Evolutionary conservation across 2,888 invertebrate species (phyloP), one percentile per base, ranked within the genome.

Genomic region (Pollenia amentaria): DNA sequence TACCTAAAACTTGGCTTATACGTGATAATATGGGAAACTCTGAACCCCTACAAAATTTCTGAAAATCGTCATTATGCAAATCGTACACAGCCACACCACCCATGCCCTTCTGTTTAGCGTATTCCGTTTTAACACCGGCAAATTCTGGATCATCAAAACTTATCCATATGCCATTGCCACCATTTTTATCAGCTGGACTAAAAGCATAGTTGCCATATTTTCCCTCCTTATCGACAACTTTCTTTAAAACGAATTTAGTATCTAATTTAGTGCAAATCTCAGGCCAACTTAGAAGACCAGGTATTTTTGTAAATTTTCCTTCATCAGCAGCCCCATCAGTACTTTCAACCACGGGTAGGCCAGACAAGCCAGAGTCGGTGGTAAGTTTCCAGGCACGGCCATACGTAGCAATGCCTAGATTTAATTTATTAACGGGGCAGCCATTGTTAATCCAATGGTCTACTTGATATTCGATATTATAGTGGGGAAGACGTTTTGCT

Each of bases 121-220:
- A 97, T 14, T 94, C 93, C 0, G 97, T 97, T 91, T 97, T 97
- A 90, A 96, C 95, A 46, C 96, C 97, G 55, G 96, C 97, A 0
- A 97, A 97, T 89, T 97, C 97, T 0, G 97, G 96, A 91, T 97
- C 97, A 90, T 97, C 97, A 91, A 95, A 97, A 87, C 96, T 95
- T 10, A 97, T 96, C 97, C 97, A 97, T 9, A 97, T 92, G 1
- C 97, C 97, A 14, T 95, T 94, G 1, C 95, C 95, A 0, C 95
- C 95, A 65, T 94, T 94, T 40, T 95, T 95, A 80, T 95, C 95
- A 64, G 96, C 96, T 0, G 96, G 93, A 76, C 96, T 95, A 94
- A 95, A 96, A 0, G 96, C 97, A 91, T 97, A 97, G 14, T 96
- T 95, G 53, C 97, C 97, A 88, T 96, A 96, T 89, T 96, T 95